A percentile compares a stretch with the other conserved stretches of the same genome.
Conservation (phyloP, 2,888 invertebrate genomes). For the Lepidocyrtinus sp. region DNA sequence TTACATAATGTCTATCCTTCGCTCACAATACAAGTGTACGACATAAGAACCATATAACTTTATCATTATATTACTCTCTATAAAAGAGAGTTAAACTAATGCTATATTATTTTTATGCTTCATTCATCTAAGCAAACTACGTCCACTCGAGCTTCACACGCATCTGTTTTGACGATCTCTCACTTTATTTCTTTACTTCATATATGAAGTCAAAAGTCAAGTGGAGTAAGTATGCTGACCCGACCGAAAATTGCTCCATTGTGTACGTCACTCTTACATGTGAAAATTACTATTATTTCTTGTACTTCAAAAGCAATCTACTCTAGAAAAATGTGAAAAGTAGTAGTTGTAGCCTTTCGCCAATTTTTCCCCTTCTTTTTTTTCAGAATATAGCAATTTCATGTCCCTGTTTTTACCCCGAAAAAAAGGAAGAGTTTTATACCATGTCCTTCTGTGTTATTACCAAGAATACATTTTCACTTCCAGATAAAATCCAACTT, state of each 20-base stretch:
- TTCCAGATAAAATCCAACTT: slow-evolving; percentile 34
- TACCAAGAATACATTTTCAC: not conserved
- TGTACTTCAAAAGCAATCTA: slow-evolving; percentile 48
- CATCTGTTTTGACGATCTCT: slow-evolving; percentile 33
- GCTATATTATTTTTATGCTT: slow-evolving; percentile 31
- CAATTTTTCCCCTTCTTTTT: slow-evolving; percentile 57
- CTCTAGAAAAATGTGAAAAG: not conserved
- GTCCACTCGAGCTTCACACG: slow-evolving; percentile 27
- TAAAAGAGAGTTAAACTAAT: slow-evolving; percentile 14
- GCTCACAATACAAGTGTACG: slow-evolving; percentile 13
- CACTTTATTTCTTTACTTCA: not conserved
- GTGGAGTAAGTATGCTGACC: slow-evolving; percentile 38
- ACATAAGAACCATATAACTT: slow-evolving; percentile 26
- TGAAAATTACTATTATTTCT: slow-evolving; percentile 63
- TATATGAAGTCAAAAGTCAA: slow-evolving; percentile 48
- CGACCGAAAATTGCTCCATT: slow-evolving; percentile 60
- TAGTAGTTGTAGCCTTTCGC: slow-evolving; percentile 49
- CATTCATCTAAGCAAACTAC: slow-evolving; percentile 20
- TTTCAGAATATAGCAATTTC: slow-evolving; percentile 41
- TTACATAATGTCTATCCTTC: slow-evolving; percentile 17
- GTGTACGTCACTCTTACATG: slow-evolving; percentile 59
- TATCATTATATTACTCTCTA: slow-evolving; percentile 5
- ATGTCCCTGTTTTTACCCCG: slow-evolving; percentile 32
- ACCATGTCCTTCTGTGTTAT: not conserved
- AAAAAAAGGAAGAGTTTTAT: too few species aligned